Base-by-base conservation (phyloP, 2,888 invertebrate genomes). In the Dysmachus trigonus region DNA sequence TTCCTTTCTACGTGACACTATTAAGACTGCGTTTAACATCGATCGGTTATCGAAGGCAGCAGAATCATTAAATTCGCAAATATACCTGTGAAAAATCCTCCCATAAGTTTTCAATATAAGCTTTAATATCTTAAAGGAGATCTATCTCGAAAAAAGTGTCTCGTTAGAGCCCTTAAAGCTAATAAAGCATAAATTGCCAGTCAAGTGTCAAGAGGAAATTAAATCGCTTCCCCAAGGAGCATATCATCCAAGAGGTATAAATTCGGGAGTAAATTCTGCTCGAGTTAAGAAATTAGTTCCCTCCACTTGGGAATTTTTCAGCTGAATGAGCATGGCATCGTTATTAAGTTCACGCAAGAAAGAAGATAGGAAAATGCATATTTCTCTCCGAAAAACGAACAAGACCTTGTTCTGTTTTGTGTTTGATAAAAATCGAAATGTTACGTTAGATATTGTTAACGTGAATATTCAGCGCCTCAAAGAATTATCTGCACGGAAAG, bases 121-220 rank as follows among this genome's bases (percentile, higher is more conserved):
- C 62, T 18, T 62, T 62, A 62, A 62, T 62, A 27, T 27, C 62
- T 8, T 62, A 22, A 22, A 41, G 41, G 10, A 22, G 15, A 62
- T 27, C 62, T 27, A 62, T 62, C 10, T 22, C 2, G 38, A 13
- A 27, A 62, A 62, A 62, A 62, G 10, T 8, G 22, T 22, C 27
- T 62, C 18, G 22, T 62, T 62, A 62, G 62, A 77, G 77, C 22
- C 47, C 13, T 27, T 6, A 47, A 77, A 77, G 15, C n/a, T 77
- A 77, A 77, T 77, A 77, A 77, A 31, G 47, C 47, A 22, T 41
- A 77, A 77, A 77, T 77, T 77, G 77, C 77, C 77, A 77, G 77
- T 77, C 77, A 77, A 77, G 77, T 77, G 77, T 77, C 77, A 77
- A 77, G 77, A 30, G 47, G 30, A 77, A 77, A 77, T 77, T 30